phyloP scores from a whole-genome alignment of 2,113 vertebrate species.

The Hypanus sabinus region DNA sequence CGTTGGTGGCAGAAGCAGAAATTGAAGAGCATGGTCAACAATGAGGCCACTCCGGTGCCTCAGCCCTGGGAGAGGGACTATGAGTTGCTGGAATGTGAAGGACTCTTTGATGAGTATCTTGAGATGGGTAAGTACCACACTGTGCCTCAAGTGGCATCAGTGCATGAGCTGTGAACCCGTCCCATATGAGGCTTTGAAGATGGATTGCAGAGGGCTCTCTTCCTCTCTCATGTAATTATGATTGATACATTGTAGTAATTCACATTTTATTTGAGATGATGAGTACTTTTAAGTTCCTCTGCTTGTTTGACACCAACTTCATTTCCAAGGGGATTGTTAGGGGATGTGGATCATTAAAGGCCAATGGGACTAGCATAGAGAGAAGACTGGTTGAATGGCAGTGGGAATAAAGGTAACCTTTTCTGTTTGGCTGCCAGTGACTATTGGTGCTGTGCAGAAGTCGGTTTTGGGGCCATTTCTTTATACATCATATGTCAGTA shows the following conservation, averaged over 20 bases:
- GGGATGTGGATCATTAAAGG: too few relatives aligned
- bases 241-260: background rate
- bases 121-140: slow-evolving; percentile 57
- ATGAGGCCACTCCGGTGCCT: background rate
- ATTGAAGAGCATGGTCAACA: slow-evolving; percentile 14
- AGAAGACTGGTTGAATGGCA: too few relatives aligned
- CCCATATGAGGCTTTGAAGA: background rate
- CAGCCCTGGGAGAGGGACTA: slow-evolving; percentile 56
- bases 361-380: too few relatives aligned
- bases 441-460: too few relatives aligned
- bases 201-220: background rate
- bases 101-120: slow-evolving; percentile 61
- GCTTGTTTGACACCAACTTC: background rate
- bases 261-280: background rate
- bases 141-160: background rate
- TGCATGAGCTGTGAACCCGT: background rate
- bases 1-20: slow-evolving; percentile 55
- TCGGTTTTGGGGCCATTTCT: too few relatives aligned
- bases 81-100: slow-evolving; percentile 55
- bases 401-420: too few relatives aligned
- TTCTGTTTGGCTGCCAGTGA: too few relatives aligned
- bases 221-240: background rate
- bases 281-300: background rate
- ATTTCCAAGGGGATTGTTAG: background rate
- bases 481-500: too few relatives aligned